Base-by-base conservation (phyloP, 2,797 vertebrate genomes). In the Stomatorhinus walkeri region DNA sequence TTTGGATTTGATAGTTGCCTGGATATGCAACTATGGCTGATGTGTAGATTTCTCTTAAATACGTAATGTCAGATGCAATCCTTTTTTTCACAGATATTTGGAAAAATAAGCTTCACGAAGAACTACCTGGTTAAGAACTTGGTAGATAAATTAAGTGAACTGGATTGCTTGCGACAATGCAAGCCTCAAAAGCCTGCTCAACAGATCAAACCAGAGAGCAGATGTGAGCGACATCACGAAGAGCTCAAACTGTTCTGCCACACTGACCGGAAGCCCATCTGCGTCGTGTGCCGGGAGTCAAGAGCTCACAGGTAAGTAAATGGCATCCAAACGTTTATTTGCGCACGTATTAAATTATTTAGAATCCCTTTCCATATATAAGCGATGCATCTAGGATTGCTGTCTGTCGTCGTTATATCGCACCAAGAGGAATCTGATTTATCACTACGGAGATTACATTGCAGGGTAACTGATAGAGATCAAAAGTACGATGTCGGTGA, bases 51-150 rank as follows among this genome's bases (percentile, higher is more conserved):
- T 68, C 1, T 64, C 22, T 28, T 28, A 64, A 32, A 68, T 32
- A 3, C 16, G 19, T 46, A 19, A 40, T n/a, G 46, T 81, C 76
- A 43, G 7, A 40, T 46, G 76, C 83, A 52, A 10, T 85, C 1
- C 36, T 32, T 10, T 0, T 76, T 46, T 89, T 89, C 89, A 5
- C 89, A 96, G 96, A 94, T 96, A 87, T 96, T 96, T 89, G 94
- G 90, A 88, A 96, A 96, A 90, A 95, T 94, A 92, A 95, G 91
- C 32, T 95, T 96, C 90, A 96, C 96, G 1, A 96, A 96, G 90
- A 96, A 96, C 91, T 96, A 96, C 92, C 89, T 96, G 90, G 96
- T 96, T n/a, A 95, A 96, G 91, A 96, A 96, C 91, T 92, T 96
- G n/a, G 96, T 96, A 90, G 94, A 94, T 85, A 96, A 95, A 89